These are phyloP conservation scores for Drosophila orena DNA, from an alignment of 1,140 invertebrate species.

Conservation along the genomic window DNA sequence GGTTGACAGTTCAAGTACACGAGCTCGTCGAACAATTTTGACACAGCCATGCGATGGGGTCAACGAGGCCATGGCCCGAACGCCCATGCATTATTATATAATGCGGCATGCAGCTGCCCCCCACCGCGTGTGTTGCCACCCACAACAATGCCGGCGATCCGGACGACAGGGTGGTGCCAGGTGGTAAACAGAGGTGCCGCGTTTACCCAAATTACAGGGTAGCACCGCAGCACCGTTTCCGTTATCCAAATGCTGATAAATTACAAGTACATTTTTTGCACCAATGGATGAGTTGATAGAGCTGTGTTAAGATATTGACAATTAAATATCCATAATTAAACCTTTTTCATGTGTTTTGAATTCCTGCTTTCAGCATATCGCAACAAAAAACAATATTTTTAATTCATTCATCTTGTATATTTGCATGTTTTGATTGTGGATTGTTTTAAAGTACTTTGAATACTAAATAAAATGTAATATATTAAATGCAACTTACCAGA, in stretches of 20 bases:
- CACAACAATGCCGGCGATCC: slow-evolving; percentile 36
- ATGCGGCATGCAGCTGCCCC: slow-evolving; percentile 51
- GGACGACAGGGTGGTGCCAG: neutral
- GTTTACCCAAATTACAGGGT: neutral
- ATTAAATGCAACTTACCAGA: neutral
- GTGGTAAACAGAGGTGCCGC: neutral
- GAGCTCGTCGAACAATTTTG: slow-evolving; percentile 69
- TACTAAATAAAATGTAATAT: too few relatives aligned
- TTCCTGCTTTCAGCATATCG: too few relatives aligned
- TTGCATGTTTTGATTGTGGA: too few relatives aligned
- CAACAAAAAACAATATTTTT: too few relatives aligned
- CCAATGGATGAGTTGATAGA: too few relatives aligned
- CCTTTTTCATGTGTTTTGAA: too few relatives aligned
- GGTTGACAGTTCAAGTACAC: slow-evolving; percentile 67
- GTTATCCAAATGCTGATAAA: neutral
- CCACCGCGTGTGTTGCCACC: slow-evolving; percentile 21
- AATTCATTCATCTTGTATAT: too few relatives aligned
- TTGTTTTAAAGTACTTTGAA: too few relatives aligned
- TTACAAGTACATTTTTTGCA: neutral
- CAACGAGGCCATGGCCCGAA: slow-evolving; percentile 17
- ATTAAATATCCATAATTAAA: too few relatives aligned
- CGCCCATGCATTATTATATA: slow-evolving; percentile 43
- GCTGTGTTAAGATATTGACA: too few relatives aligned
- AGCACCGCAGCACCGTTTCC: too few relatives aligned
- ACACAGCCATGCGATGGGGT: slow-evolving; percentile 46